Base-by-base conservation (phyloP, 1,140 invertebrate species). In the Drosophila oshimai region DNA sequence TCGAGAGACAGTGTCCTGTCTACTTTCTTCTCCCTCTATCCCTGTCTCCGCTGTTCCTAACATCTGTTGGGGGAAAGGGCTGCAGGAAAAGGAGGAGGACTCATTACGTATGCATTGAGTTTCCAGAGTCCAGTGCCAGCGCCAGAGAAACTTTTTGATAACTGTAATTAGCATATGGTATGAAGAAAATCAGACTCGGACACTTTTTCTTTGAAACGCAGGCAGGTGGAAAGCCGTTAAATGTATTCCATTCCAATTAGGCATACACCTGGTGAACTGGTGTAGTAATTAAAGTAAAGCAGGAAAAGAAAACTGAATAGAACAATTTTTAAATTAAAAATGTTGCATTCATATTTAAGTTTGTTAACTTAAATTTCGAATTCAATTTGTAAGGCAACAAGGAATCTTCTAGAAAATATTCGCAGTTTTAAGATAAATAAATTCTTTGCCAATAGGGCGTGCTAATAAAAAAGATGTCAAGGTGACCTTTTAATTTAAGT, bases 91-190 rank as follows among this genome's bases (percentile, higher is more conserved):
- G 26, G 13, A 17, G 26, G n/a, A 17, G 29, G 6, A 6, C 70
- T 86, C 80, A 86, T 75, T 84, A 79, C 39, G 34, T 75, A 84
- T 84, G 80, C 80, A 84, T 84, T 83, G 81, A 68, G 65, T 84
- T 80, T 86, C 51, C 44, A 28, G 34, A 39, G 39, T 36, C 50
- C 50, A 26, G n/a, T 42, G 69, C 46, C 74, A 68, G 37, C n/a
- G 64, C 13, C 62, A 64, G 51, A 64, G 51, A 67, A 86, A 86
- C 71, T 86, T 71, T 69, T 71, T 68, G 71, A 80, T 65, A 74
- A 71, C 70, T 54, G 34, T 80, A 86, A 86, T 86, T 87, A 84
- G 81, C 80, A 86, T 76, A 87, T 87, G 75, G 87, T 76, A 87
- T 87, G 75, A 80, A 80, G 67, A 87, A 44, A 84, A 69, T 68